A percentile compares a stretch with the other conserved stretches of the same genome.
phyloP scores from a whole-genome alignment of 2,113 vertebrate genomes.

The Dromas ardeola region DNA sequence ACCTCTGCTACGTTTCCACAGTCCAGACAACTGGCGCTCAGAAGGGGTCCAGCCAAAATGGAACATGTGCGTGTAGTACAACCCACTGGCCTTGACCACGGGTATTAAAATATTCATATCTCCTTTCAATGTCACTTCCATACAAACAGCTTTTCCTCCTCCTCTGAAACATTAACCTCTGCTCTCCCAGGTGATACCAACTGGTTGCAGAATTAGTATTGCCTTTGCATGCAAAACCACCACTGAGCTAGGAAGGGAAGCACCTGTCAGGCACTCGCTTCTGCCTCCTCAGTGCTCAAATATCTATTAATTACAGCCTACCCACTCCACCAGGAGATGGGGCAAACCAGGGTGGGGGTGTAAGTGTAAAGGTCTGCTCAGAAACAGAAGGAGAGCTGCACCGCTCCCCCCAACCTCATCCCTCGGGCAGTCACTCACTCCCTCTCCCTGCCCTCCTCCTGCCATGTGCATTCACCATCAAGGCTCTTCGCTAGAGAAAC shows the following conservation, averaged over 20 bases:
- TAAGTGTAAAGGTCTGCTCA: background rate
- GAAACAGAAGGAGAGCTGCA: background rate
- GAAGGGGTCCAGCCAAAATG: conserved; percentile 16
- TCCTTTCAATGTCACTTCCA: conserved; percentile 9
- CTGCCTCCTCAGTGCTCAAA: background rate
- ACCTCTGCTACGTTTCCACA: background rate
- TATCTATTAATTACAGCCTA: background rate
- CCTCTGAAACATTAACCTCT: conserved; percentile 50
- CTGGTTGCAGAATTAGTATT: background rate
- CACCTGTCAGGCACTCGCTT: background rate
- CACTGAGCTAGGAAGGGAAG: background rate
- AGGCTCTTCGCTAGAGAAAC: background rate
- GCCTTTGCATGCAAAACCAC: background rate
- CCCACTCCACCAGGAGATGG: background rate
- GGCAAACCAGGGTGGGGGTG: background rate
- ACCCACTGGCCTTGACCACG: conserved; percentile 1
- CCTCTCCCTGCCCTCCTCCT: background rate
- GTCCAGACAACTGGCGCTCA: background rate
- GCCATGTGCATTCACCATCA: background rate
- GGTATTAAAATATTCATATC: conserved; percentile 42
- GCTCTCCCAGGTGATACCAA: conserved; percentile 18
- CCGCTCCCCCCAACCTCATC: background rate
- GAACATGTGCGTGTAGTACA: background rate
- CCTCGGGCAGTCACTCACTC: background rate
- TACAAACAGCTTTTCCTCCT: conserved; percentile 34